Conservation (phyloP, 1,140 invertebrate species). For the Spodoptera litura region DNA sequence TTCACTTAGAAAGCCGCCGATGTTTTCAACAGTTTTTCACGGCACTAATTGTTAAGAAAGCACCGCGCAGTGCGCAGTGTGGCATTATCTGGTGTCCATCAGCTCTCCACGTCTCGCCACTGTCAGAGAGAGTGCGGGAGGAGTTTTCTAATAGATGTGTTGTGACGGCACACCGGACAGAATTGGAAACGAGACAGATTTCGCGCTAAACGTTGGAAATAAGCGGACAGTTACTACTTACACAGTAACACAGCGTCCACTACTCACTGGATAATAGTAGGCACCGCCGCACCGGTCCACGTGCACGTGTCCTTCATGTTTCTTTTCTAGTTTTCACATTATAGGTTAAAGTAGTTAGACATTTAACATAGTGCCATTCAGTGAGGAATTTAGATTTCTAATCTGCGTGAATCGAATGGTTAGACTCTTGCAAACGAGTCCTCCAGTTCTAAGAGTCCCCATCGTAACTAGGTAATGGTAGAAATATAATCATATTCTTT, state of each 20-base stretch:
- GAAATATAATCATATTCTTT: too few species aligned
- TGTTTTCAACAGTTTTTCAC: slow-evolving; percentile 34
- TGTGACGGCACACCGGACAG: slow-evolving; percentile 27
- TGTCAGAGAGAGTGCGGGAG: neutral
- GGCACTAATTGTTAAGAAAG: slow-evolving; percentile 40
- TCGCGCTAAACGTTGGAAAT: slow-evolving; percentile 4
- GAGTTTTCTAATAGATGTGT: slow-evolving; percentile 21
- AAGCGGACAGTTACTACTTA: neutral
- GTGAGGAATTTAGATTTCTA: neutral
- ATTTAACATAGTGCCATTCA: neutral
- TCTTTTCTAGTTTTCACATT: neutral
- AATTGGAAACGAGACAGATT: slow-evolving; percentile 20
- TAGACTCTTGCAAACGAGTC: too few species aligned
- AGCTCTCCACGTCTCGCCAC: neutral
- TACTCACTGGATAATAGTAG: neutral
- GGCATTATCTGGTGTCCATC: slow-evolving; percentile 6
- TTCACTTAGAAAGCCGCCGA: slow-evolving; percentile 16
- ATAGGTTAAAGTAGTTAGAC: neutral
- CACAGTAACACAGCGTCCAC: neutral
- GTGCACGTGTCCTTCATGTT: neutral
- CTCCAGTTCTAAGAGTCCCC: too few species aligned
- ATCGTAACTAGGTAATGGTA: too few species aligned
- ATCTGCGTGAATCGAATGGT: too few species aligned
- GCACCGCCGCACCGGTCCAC: neutral
- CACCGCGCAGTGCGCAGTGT: slow-evolving; percentile 4